phyloP scores from a whole-genome alignment of 2,888 invertebrate genomes.

The Chrysina gloriosa region DNA sequence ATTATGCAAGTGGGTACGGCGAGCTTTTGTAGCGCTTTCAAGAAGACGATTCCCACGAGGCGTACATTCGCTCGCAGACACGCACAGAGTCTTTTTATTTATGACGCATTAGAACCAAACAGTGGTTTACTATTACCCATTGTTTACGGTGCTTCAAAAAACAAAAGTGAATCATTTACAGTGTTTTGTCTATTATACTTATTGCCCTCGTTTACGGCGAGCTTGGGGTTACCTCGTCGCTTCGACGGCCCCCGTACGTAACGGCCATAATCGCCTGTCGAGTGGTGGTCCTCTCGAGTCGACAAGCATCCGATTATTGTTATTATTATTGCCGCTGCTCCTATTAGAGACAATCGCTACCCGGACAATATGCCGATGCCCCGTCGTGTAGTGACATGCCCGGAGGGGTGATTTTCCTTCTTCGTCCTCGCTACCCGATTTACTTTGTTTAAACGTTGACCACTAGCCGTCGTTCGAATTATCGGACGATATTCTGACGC shows the following conservation, averaged over 20 bases:
- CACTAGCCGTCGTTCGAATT: conserved; percentile 48
- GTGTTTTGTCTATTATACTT: conserved; percentile 62
- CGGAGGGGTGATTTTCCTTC: conserved; percentile 46
- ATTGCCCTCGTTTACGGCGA: conserved; percentile 49
- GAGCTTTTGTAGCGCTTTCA: neutral
- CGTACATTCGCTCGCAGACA: conserved; percentile 42
- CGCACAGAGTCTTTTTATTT: conserved; percentile 53
- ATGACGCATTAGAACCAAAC: conserved; percentile 60
- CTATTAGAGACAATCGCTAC: conserved; percentile 49
- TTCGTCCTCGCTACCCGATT: neutral
- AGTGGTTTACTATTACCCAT: conserved; percentile 65
- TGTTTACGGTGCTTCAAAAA: conserved; percentile 63
- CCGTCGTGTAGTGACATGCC: conserved; percentile 54
- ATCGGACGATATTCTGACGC: conserved; percentile 13
- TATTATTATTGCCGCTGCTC: conserved; percentile 45
- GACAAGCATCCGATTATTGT: conserved; percentile 31
- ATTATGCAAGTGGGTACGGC: neutral
- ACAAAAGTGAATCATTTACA: conserved; percentile 65
- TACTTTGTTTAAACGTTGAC: conserved; percentile 54
- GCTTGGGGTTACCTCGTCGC: conserved; percentile 33
- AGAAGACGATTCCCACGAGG: conserved; percentile 58
- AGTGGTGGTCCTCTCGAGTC: conserved; percentile 16
- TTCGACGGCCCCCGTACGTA: neutral
- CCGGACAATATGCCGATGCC: conserved; percentile 55
- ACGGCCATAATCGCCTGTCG: conserved; percentile 22